Conservation (phyloP, 2,113 vertebrate genomes). For the Catagonus wagneri region DNA sequence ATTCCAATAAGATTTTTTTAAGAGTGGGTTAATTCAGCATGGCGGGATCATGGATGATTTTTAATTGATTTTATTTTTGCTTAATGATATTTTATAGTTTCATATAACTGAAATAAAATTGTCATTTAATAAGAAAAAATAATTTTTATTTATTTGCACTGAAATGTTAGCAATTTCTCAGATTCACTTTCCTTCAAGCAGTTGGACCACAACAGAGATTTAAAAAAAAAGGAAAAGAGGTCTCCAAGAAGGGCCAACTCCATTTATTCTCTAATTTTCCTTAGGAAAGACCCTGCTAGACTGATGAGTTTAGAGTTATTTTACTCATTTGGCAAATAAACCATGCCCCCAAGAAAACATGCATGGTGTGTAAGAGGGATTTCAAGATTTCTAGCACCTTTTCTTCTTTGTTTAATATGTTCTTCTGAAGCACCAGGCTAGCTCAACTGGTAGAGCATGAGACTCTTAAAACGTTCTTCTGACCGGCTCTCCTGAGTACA, state of each 20-base stretch:
- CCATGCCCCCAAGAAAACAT: not conserved
- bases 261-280: conserved; percentile 33
- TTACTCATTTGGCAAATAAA: not conserved
- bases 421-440: too few species aligned
- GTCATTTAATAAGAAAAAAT: not conserved
- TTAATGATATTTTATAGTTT: not conserved
- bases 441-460: too few species aligned
- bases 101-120: conserved; percentile 11
- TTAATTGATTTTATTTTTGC: not conserved
- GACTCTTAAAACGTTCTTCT: conserved; percentile 7
- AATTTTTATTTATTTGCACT: conserved; percentile 15
- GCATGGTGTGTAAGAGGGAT: not conserved
- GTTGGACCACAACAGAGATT: not conserved
- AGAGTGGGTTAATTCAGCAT: not conserved
- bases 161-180: not conserved
- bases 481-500: not conserved
- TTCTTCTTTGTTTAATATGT: conserved; percentile 36
- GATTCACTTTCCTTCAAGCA: conserved; percentile 6
- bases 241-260: not conserved
- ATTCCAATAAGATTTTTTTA: not conserved
- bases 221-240: not conserved
- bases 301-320: not conserved
- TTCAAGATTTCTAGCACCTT: conserved; percentile 5
- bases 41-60: not conserved
- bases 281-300: not conserved